Evolutionary conservation across 2,888 invertebrate genomes (phyloP), one percentile per base, ranked within the genome.

Genomic region (Gari tellinella): DNA sequence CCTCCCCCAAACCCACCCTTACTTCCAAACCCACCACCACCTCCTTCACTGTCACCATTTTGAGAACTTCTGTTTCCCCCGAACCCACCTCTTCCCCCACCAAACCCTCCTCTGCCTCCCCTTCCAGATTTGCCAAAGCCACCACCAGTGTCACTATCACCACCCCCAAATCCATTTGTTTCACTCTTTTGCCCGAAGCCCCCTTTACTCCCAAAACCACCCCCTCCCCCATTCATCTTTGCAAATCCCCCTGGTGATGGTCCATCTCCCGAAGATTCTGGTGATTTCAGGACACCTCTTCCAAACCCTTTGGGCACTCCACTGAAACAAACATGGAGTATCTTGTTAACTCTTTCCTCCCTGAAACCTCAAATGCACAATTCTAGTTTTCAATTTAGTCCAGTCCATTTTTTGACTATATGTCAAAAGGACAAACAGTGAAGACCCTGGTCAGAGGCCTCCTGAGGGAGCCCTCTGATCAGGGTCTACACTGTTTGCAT

Each of bases 221-320:
- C 53, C 1, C 19, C 26, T 38, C 15, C 55, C 45, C 62, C 52
- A 25, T 45, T 48, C 25, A 40, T 52, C 17, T 58, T 43, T 37
- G 67, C 72, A 67, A 72, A 72, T 19, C 72, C 67, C 15, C 57
- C 61, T 1, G 48, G 38, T 12, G 56, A 38, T 15, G 51, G 56
- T 19, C 63, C 66, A 38, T 70, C 56, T 0, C 67, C 65, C 31
- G 55, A 58, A 25, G 57, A 62, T 49, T 82, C 77, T 15, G 69
- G 70, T 40, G 75, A 69, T 57, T 77, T 56, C 23, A 85, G 51
- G 2, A 82, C 82, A 17, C 85, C 85, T 51, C 85, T 62, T n/a
- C 85, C 85, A 77, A 85, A 81, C 38, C 85, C 83, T 43, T 62
- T 62, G 14, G 49, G 49, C 26, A 25, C 61, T 23, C 49, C 49